Evolutionary conservation across 1,140 invertebrate genomes (phyloP).

Genomic region (Calycopis cecrops): DNA sequence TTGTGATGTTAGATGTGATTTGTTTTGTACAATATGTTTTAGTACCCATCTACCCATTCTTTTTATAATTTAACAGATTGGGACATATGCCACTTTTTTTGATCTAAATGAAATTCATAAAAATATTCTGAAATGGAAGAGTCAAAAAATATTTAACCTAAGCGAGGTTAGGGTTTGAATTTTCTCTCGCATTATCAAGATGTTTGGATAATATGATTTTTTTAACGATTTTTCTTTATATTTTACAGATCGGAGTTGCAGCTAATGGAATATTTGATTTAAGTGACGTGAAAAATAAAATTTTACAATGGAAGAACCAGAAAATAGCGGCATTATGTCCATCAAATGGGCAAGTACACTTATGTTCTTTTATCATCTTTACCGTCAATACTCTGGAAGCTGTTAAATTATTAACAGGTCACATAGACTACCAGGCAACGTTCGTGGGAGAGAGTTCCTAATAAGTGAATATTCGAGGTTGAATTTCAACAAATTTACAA

Average conservation of each 20-base stretch:
- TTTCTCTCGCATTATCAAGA: background rate
- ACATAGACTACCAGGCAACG: background rate
- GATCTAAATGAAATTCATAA: constrained; percentile 58
- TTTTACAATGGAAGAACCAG: constrained; percentile 67
- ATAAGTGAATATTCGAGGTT: too few species aligned
- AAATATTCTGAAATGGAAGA: constrained; percentile 58
- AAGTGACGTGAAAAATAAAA: constrained; percentile 63
- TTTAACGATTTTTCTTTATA: background rate
- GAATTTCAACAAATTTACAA: too few species aligned
- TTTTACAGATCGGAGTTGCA: constrained; percentile 42
- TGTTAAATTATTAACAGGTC: background rate
- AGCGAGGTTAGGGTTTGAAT: constrained; percentile 47
- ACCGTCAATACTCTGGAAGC: too few species aligned
- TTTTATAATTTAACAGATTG: constrained; percentile 24
- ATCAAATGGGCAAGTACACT: constrained; percentile 51
- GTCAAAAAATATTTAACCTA: constrained; percentile 47
- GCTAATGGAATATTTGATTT: constrained; percentile 65
- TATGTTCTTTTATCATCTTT: too few species aligned
- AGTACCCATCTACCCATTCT: background rate
- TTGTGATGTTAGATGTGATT: constrained; percentile 1
- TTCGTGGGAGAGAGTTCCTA: background rate
- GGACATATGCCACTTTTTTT: constrained; percentile 47
- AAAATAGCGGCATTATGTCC: constrained; percentile 61
- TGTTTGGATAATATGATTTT: background rate
- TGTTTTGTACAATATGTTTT: background rate